These are phyloP conservation scores for Acanthisitta chloris DNA, from an alignment of 2,113 vertebrate species.

Conservation along the genomic window DNA sequence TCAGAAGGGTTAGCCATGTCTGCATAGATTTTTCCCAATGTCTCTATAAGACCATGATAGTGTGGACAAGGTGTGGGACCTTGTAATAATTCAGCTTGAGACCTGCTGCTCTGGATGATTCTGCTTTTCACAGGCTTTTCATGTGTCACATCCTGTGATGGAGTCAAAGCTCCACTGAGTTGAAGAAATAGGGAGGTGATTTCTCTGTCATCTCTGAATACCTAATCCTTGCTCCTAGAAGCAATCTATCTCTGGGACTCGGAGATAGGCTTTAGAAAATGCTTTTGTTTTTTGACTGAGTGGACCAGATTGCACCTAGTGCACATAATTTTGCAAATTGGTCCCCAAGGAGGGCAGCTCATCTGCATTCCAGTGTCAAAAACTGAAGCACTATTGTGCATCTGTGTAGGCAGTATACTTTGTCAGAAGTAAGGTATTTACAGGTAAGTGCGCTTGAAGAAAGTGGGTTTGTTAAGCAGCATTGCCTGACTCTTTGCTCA, in stretches of 20 bases:
- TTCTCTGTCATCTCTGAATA: background rate
- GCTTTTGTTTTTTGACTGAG: background rate
- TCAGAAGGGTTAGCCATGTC: background rate
- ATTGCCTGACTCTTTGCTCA: background rate
- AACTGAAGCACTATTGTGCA: background rate
- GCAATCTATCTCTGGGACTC: background rate
- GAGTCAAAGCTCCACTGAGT: background rate
- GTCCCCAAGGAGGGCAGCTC: background rate
- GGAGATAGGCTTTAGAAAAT: background rate
- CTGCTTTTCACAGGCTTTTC: background rate
- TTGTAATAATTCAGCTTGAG: background rate
- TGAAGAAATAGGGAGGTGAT: background rate
- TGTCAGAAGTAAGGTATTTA: background rate
- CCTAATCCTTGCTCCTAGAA: background rate
- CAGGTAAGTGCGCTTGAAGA: background rate
- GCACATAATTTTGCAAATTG: background rate
- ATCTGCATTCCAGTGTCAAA: background rate
- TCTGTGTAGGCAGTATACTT: background rate
- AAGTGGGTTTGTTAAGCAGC: conserved; percentile 14
- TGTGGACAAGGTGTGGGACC: background rate
- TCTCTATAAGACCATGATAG: background rate
- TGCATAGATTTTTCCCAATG: background rate
- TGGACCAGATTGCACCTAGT: background rate
- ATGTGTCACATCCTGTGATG: background rate
- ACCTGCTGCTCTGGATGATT: background rate